Evolutionary conservation across 2,797 vertebrate genomes (phyloP), one percentile per base, ranked within the genome.

Genomic region (Lithobates pipiens): DNA sequence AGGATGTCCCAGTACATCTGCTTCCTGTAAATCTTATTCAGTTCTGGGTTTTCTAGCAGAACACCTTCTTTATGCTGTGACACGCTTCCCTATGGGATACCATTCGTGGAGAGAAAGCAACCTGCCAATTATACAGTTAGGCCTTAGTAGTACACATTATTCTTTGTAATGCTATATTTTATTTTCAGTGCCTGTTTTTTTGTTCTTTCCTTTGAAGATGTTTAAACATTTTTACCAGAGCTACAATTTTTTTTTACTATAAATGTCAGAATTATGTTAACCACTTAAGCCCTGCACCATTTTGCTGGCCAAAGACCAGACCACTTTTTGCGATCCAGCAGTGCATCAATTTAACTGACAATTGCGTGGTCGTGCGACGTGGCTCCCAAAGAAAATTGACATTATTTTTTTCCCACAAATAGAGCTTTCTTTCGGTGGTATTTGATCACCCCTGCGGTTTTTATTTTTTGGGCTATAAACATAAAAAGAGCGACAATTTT

Each of bases 51-150:
- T 80, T 72, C 68, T 87, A 79, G 76, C 76, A 68, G 80, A 32
- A 87, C 85, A 87, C 85, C 76, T 87, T 75, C 75, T 87, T 87
- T 87, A 87, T 87, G 69, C 81, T 87, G 85, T 83, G 81, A 79
- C 85, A 87, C 32, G 70, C 76, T 74, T 87, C 82, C 81, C 85
- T 87, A 87, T 83, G 85, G 85, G 85, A 87, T 74, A 44, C 73
- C 32, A 57, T 83, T 86, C 25, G 75, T 79, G 74, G 73, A 83
- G 46, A 68, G 27, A 79, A 76, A 75, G 54, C 44, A 79, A 79
- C 70, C 76, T 83, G 80, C 85, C 85, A 83, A 70, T 87, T 87
- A 87, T 71, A 74, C 70, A 34, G 32, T 77, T 36, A 75, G 61
- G 75, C 71, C 75, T 46, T 54, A 44, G 42, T 32, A 44, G 36